Conservation (phyloP, 2,113 vertebrate species). For the Hydrochoerus hydrochaeris region DNA sequence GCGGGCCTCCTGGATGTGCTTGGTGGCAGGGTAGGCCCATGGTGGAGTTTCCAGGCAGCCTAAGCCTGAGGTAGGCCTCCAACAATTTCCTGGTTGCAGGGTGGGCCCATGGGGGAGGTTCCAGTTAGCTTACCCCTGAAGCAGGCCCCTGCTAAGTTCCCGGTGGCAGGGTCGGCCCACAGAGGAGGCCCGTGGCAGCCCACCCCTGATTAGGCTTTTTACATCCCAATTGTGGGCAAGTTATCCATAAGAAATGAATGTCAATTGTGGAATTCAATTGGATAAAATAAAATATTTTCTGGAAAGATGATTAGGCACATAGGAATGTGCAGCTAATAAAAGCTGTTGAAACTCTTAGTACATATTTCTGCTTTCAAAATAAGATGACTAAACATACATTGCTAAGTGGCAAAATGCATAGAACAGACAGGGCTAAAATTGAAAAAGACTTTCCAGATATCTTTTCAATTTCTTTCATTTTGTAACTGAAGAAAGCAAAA, state of each 20-base stretch:
- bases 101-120: too few relatives aligned
- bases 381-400: neutral
- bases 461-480: conserved; percentile 47
- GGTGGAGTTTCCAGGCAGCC: too few relatives aligned
- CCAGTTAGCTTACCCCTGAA: too few relatives aligned
- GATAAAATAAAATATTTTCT: conserved; percentile 47
- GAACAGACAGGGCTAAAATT: neutral
- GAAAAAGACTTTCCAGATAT: conserved; percentile 44
- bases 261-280: conserved; percentile 26
- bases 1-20: too few relatives aligned
- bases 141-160: too few relatives aligned
- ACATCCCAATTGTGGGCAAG: neutral
- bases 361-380: conserved; percentile 53
- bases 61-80: too few relatives aligned
- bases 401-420: conserved; percentile 57
- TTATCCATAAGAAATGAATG: neutral
- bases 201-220: neutral
- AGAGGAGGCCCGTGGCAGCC: too few relatives aligned
- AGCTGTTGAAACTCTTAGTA: conserved; percentile 8
- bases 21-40: too few relatives aligned
- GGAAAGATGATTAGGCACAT: neutral
- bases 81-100: too few relatives aligned
- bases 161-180: too few relatives aligned
- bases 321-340: conserved; percentile 27
- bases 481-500: conserved; percentile 28